Conservation (phyloP, 2,113 vertebrate species). For the Dasyprocta punctata region DNA sequence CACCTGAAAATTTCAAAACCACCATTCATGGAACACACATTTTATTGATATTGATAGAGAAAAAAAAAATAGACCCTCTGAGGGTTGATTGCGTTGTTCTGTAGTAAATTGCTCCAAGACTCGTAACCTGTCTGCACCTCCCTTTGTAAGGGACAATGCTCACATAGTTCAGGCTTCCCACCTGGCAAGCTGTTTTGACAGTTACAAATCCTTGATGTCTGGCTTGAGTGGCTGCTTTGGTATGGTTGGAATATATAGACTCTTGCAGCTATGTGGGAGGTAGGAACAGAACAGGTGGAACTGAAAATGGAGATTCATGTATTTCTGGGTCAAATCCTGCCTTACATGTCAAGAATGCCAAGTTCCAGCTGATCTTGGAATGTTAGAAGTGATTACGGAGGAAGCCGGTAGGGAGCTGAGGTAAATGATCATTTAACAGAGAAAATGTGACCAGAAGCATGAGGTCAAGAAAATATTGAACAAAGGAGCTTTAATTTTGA, state of each 20-base stretch:
- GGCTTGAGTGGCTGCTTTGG: conserved; percentile 29
- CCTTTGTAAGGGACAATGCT: background rate
- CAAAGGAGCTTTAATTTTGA: conserved; percentile 58
- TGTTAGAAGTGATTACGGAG: conserved; percentile 65
- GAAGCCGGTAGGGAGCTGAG: conserved; percentile 12
- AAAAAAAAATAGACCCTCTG: background rate
- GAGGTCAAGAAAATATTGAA: conserved; percentile 48
- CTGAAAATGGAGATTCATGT: conserved; percentile 54
- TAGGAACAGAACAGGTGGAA: conserved; percentile 44
- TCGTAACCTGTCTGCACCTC: background rate
- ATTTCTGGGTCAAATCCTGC: conserved; percentile 64
- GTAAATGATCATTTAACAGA: conserved; percentile 67
- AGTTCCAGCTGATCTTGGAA: conserved; percentile 69
- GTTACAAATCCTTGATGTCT: background rate
- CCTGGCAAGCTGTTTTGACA: conserved; percentile 17
- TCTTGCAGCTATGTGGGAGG: conserved; percentile 14
- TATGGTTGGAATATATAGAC: background rate
- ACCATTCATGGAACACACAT: background rate
- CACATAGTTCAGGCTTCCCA: conserved; percentile 11
- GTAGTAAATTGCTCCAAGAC: background rate
- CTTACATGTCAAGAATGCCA: conserved; percentile 59
- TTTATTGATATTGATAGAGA: background rate
- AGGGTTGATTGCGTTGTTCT: background rate
- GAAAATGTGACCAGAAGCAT: background rate
- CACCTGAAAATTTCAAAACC: background rate